Base-by-base conservation (phyloP, 2,113 vertebrate species). In the Brachyhypopomus occidentalis region DNA sequence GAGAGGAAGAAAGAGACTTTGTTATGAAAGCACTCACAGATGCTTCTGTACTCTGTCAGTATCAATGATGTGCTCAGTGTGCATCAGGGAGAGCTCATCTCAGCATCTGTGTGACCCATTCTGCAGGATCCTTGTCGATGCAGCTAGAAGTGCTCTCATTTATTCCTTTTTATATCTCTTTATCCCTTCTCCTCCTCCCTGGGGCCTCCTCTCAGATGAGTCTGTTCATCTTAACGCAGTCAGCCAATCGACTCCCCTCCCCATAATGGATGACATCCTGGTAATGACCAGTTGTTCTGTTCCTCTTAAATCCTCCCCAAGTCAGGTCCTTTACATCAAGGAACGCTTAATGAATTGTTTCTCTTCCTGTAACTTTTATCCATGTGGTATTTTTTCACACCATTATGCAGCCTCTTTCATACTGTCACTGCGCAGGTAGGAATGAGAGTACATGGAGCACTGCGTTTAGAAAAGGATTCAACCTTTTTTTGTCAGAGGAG, bases 331-430 rank as follows among this genome's bases (percentile, higher is more conserved):
- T 14, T 59, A 72, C 70, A 78, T 83, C 63, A 78, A 25, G 62
- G 78, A 72, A 79, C 25, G 63, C 27, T 79, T 52, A 75, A 86
- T 84, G 70, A 85, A 80, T 76, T 59, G 74, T 38, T 52, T 59
- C 55, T 82, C 25, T 25, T 60, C 72, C 17, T 60, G 9, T 2
- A 69, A 64, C 22, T 59, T 17, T 59, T 62, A 48, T 14, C 67
- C 27, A 34, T 30, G 30, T 38, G 30, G 73, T 74, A 75, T 81
- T 85, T 83, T 85, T 70, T 71, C 85, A 64, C 67, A 78, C 84
- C 77, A 83, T 86, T 82, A 86, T 79, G 23, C 5, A 66, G 25
- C 4, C 23, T 17, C 12, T 64, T 64, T 62, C 23, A 67, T 67
- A n/a, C 34, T 20, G 34, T 67, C 34, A 38, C 30, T 19, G 17